These are phyloP conservation scores for Onchidella celtica DNA, from an alignment of 2,888 invertebrate genomes.

Conservation along the genomic window DNA sequence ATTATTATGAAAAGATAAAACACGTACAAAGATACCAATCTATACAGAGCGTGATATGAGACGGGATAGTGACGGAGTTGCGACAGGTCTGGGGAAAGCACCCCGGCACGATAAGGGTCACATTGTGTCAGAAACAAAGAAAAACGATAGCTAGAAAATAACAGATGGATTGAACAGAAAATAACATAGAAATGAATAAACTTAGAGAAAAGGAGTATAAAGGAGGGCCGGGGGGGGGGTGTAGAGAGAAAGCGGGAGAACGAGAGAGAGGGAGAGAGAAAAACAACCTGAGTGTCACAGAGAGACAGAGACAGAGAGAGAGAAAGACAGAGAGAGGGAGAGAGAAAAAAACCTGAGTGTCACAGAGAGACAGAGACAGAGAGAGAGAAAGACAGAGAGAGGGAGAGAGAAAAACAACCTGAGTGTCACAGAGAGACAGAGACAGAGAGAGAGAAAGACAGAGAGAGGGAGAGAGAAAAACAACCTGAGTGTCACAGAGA, in stretches of 20 bases:
- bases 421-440: not conserved
- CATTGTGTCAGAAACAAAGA: not conserved
- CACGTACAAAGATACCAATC: no score
- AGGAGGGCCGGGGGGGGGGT: not conserved
- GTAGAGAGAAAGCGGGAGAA: not conserved
- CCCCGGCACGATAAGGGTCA: no score
- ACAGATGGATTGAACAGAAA: not conserved
- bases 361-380: not conserved
- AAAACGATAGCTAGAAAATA: not conserved
- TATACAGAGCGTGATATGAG: no score
- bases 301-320: not conserved
- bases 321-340: not conserved
- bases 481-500: not conserved
- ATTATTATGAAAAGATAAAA: no score
- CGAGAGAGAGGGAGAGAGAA: not conserved
- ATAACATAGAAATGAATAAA: not conserved
- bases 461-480: not conserved
- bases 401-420: not conserved
- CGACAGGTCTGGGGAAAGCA: no score
- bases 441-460: not conserved
- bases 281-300: not conserved
- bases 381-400: not conserved
- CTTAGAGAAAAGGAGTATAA: not conserved
- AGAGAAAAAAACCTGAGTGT: not conserved
- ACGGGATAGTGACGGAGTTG: no score